Base-by-base conservation (phyloP, 2,797 vertebrate genomes). In the Eulemur mongoz region DNA sequence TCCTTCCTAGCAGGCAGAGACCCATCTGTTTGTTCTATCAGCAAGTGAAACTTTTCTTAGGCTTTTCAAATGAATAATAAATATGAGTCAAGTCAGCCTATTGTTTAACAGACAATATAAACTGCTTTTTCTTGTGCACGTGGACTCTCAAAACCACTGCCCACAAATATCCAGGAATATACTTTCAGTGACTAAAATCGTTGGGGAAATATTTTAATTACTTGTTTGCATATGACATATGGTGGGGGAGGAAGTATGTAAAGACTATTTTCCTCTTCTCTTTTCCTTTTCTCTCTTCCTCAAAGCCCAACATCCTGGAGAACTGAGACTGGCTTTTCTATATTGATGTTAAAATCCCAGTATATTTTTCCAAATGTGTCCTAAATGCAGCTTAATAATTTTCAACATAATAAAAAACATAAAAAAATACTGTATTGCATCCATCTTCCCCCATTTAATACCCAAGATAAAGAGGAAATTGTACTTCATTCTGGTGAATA, bases 111-210 rank as follows among this genome's bases (percentile, higher is more conserved):
- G 61, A 45, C 70, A 96, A 70, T 80, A 65, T 80, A 86, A 95
- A 38, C 38, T 50, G n/a, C 30, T 12, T 11, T 32, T 52, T 72
- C 22, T 83, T 94, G 32, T 45, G 11, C 67, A 48, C n/a, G 0
- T 0, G 15, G 23, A 94, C 7, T 76, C 84, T 67, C 96, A 81
- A 76, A 93, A 38, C 12, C 45, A 95, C 38, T 85, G 69, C 5
- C 17, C n/a, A 73, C 4, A 40, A 2, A 69, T n/a, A 17, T 63
- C 48, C 89, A 82, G 13, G 20, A 40, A 86, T 73, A 81, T 20
- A 7, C 32, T 63, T 57, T 50, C 69, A 96, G 70, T 94, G 96
- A 96, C n/a, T 94, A 93, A 97, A 59, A 72, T 93, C 3, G 84
- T 91, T 43, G 30, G 52, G n/a, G 32, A 93, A 95, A 93, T 80